phyloP scores from a whole-genome alignment of 2,888 invertebrate species.

The Hylaea fasciaria region DNA sequence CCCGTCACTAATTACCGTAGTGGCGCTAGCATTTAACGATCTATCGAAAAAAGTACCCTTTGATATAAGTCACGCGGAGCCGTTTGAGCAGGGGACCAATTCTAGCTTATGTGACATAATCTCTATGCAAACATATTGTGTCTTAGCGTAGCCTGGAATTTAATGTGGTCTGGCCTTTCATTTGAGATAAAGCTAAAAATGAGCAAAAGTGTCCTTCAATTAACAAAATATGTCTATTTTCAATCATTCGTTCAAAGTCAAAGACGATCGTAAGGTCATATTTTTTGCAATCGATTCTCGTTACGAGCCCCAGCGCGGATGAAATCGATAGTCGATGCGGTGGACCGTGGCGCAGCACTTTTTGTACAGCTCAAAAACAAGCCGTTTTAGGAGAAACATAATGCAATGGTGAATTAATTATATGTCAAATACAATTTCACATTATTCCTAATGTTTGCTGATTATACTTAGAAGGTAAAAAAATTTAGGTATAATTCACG shows the following conservation, averaged over 20 bases:
- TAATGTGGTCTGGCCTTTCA: no score
- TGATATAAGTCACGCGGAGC: slow-evolving; percentile 8
- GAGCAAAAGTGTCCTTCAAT: no score
- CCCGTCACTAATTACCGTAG: slow-evolving; percentile 56
- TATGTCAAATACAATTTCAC: no score
- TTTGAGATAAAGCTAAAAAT: no score
- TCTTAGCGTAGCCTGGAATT: no score
- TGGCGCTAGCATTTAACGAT: slow-evolving; percentile 41
- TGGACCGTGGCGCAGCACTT: slow-evolving; percentile 63
- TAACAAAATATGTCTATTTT: neutral
- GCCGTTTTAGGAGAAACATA: neutral
- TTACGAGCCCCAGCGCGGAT: slow-evolving; percentile 44
- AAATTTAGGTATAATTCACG: no score
- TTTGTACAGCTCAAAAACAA: slow-evolving; percentile 45
- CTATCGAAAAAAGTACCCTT: slow-evolving; percentile 33
- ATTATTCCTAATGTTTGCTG: no score
- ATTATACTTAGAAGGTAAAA: no score
- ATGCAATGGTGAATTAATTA: neutral
- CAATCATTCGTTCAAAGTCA: slow-evolving; percentile 24
- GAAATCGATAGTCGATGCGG: slow-evolving; percentile 73
- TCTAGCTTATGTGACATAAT: no score
- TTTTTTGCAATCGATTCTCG: slow-evolving; percentile 43
- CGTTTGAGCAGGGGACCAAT: neutral
- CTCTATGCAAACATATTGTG: no score
- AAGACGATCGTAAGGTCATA: slow-evolving; percentile 31